phyloP scores from a whole-genome alignment of 2,888 invertebrate genomes.

The Dasypogon diadema region DNA sequence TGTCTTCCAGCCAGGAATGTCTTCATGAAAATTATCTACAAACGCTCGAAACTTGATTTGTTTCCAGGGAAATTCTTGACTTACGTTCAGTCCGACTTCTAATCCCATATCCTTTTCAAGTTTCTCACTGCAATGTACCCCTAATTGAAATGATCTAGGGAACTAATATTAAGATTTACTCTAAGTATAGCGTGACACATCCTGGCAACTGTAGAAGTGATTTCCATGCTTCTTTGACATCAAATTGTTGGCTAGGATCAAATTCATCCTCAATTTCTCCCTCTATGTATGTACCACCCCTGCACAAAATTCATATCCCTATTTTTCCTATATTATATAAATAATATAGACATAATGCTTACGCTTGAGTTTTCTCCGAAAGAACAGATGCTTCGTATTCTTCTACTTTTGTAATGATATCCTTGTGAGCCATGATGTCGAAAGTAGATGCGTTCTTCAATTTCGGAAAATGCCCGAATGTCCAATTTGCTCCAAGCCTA shows the following conservation, averaged over 20 bases:
- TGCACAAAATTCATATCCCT: background rate
- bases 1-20: background rate
- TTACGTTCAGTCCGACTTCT: conserved; percentile 77
- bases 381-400: conserved; percentile 2
- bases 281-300: conserved; percentile 15
- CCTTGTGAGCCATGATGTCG: background rate
- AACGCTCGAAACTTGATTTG: conserved; percentile 73
- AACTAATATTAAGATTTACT: background rate
- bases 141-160: background rate
- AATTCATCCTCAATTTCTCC: conserved; percentile 61
- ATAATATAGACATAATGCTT: background rate
- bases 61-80: conserved; percentile 81
- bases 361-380: background rate
- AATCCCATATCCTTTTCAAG: conserved; percentile 70
- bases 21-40: conserved; percentile 71
- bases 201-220: conserved; percentile 59
- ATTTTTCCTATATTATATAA: background rate
- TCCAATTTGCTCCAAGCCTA: background rate
- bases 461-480: background rate
- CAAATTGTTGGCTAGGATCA: conserved; percentile 58
- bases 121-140: conserved; percentile 55
- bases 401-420: conserved; percentile 10
- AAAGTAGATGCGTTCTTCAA: background rate
- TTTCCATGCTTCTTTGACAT: conserved; percentile 62
- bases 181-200: conserved; percentile 59